Conservation (phyloP, 1,140 invertebrate species). For the Agrypnia vestita region DNA sequence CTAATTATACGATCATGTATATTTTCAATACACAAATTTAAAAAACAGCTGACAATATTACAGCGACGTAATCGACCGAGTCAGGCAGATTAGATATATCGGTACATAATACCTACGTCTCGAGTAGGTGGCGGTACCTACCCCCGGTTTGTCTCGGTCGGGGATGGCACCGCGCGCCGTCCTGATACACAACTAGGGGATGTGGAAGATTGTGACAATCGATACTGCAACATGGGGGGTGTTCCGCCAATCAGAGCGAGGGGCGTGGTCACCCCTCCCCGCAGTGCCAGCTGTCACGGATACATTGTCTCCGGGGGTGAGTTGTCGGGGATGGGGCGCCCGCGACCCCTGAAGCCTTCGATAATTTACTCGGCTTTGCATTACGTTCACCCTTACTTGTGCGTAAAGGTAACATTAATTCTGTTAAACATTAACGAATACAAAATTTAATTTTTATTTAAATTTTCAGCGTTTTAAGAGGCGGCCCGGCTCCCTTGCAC, state of each 20-base stretch:
- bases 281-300: constrained; percentile 43
- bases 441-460: too few relatives aligned
- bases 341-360: neutral
- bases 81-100: too few relatives aligned
- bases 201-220: constrained; percentile 51
- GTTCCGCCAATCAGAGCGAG: constrained; percentile 52
- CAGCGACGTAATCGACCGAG: too few relatives aligned
- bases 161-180: constrained; percentile 16
- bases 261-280: constrained; percentile 48
- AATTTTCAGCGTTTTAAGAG: too few relatives aligned
- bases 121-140: too few relatives aligned
- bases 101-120: too few relatives aligned
- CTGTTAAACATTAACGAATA: too few relatives aligned
- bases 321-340: neutral
- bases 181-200: constrained; percentile 7
- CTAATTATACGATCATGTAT: too few relatives aligned
- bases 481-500: too few relatives aligned
- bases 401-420: too few relatives aligned
- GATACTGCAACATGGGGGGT: constrained; percentile 53
- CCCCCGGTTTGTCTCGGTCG: neutral
- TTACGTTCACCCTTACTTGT: neutral
- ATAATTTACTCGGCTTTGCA: neutral
- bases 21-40: too few relatives aligned
- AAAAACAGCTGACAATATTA: too few relatives aligned
- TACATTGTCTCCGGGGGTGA: constrained; percentile 39